A percentile compares a stretch with the other conserved stretches of the same genome.
Evolutionary conservation across 2,797 vertebrate species (phyloP).

Genomic region (Halcyon badia): DNA sequence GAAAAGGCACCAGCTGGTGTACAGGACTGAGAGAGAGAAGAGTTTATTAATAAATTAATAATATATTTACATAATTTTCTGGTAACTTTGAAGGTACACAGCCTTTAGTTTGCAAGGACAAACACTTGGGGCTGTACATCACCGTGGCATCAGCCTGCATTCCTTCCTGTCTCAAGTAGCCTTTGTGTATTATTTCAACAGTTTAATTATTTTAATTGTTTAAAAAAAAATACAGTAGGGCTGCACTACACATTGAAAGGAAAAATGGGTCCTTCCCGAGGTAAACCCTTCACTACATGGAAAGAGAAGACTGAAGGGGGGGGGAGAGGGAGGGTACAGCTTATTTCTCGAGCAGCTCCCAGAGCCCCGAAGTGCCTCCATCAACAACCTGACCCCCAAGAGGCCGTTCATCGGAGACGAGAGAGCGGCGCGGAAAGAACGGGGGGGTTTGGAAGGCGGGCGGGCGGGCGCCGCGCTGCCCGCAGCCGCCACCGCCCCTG

Average conservation of each 20-base stretch:
- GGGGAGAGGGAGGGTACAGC: background rate
- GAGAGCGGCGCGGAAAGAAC: no score
- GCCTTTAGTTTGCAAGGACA: background rate
- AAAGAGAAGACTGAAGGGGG: background rate
- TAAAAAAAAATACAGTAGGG: no score
- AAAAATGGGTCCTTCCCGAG: fast-evolving
- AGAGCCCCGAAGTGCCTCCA: background rate
- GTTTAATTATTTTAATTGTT: background rate
- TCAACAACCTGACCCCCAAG: background rate
- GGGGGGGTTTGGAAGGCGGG: no score
- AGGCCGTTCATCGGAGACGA: background rate
- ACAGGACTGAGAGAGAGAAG: background rate
- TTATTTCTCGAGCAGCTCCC: fast-evolving
- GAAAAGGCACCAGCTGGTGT: background rate
- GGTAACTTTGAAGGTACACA: background rate
- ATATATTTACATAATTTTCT: background rate
- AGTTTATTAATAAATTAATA: background rate
- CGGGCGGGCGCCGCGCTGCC: no score
- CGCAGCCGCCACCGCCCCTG: no score
- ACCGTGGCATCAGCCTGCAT: background rate
- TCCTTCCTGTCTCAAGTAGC: background rate
- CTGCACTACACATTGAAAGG: background rate
- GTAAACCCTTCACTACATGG: fast-evolving
- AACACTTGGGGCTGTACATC: background rate
- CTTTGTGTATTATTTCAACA: background rate